Conservation (phyloP, 2,113 vertebrate species). For the Eolophus roseicapilla region DNA sequence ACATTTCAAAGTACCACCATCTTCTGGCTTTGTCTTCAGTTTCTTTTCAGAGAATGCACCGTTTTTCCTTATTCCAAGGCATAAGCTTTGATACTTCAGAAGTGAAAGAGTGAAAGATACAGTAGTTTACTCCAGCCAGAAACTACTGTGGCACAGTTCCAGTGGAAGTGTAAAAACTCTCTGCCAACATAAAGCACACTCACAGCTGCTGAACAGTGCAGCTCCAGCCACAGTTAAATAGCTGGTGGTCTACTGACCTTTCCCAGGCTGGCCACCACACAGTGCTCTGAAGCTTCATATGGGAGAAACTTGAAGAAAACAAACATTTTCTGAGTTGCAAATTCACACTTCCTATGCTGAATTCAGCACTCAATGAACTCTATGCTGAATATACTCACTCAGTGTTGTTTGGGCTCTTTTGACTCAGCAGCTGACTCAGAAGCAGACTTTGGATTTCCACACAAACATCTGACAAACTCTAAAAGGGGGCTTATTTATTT, state of each 20-base stretch:
- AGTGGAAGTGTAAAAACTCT: neutral
- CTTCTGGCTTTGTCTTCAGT: neutral
- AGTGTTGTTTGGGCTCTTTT: neutral
- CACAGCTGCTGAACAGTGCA: neutral
- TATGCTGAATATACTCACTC: neutral
- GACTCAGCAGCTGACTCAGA: neutral
- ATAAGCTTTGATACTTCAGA: neutral
- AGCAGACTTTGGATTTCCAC: neutral
- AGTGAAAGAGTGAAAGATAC: neutral
- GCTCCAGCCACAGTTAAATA: neutral
- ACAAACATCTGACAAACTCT: neutral
- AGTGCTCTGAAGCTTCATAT: neutral
- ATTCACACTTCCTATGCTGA: neutral
- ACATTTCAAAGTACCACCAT: neutral
- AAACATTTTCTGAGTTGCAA: neutral
- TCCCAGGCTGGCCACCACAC: neutral
- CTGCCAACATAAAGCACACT: neutral
- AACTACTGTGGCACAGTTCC: neutral
- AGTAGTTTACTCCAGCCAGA: neutral
- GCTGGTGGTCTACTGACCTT: neutral
- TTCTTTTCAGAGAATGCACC: neutral
- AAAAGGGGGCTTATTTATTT: neutral
- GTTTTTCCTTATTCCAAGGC: neutral
- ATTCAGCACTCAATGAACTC: neutral
- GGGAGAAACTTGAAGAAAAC: neutral